Percentiles rank a stretch among this genome's conserved stretches.
Conservation (phyloP, 2,888 invertebrate genomes). For the Invenusta paracnida region DNA sequence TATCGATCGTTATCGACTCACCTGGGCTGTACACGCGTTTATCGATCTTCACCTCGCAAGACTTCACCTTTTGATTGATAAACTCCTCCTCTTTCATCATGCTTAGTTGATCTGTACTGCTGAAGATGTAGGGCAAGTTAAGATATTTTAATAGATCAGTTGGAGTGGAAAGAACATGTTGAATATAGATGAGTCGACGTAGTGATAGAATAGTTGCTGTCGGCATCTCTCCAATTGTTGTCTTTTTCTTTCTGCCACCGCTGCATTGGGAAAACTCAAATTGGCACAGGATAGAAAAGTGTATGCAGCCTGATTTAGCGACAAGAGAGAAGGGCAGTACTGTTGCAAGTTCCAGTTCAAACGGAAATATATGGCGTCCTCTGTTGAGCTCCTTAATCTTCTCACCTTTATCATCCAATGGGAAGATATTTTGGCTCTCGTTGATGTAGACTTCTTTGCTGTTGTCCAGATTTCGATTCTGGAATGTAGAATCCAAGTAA, state of each 20-base stretch:
- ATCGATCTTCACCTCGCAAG: not conserved
- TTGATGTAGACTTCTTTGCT: not conserved
- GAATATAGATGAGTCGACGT: not conserved
- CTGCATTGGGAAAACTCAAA: not conserved
- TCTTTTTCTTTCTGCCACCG: too few relatives aligned
- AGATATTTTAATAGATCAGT: not conserved
- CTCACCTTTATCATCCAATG: not conserved
- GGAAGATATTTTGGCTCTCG: not conserved
- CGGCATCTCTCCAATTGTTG: too few relatives aligned
- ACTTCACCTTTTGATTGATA: not conserved
- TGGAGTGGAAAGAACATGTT: not conserved
- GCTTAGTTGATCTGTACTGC: not conserved
- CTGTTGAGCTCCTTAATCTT: too few relatives aligned
- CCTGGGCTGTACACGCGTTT: not conserved
- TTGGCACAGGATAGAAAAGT: not conserved
- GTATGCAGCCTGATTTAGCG: not conserved
- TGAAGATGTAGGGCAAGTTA: not conserved
- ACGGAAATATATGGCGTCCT: not conserved
- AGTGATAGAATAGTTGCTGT: too few relatives aligned
- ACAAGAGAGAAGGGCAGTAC: not conserved
- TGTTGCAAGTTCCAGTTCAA: not conserved
- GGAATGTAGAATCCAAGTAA: not conserved
- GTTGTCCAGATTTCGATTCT: not conserved
- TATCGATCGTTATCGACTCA: not conserved
- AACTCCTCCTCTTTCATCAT: not conserved